Percentiles rank a stretch among this genome's conserved stretches.
Evolutionary conservation across 1,140 invertebrate species (phyloP).

Genomic region (Adoxophyes honmai): DNA sequence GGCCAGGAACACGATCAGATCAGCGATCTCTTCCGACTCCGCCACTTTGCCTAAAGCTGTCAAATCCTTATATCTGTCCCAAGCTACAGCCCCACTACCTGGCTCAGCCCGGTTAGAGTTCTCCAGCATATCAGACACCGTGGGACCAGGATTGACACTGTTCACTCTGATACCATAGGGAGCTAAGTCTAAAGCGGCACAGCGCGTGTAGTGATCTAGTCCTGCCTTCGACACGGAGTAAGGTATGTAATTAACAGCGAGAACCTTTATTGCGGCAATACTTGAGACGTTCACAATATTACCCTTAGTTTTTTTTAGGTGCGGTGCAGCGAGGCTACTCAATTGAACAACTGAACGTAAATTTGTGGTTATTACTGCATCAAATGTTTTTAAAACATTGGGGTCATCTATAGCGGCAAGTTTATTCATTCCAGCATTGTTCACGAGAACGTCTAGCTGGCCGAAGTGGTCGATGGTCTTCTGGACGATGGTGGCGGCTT

Average conservation of each 20-base stretch:
- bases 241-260: too few relatives aligned
- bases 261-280: too few relatives aligned
- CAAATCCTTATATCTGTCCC: not conserved
- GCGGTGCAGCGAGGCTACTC: constrained; percentile 18
- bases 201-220: constrained; percentile 85
- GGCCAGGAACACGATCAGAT: constrained; percentile 84
- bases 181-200: constrained; percentile 80
- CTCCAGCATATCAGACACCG: constrained; percentile 80
- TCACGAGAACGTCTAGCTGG: constrained; percentile 81
- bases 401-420: constrained; percentile 81
- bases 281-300: constrained; percentile 87
- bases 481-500: constrained; percentile 77
- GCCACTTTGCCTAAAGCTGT: constrained; percentile 8
- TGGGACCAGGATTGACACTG: constrained; percentile 82
- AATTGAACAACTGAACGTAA: constrained; percentile 20
- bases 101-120: not conserved
- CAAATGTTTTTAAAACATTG: constrained; percentile 81
- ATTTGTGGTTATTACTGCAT: constrained; percentile 80
- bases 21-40: constrained; percentile 81
- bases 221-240: constrained; percentile 87
- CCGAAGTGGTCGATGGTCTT: constrained; percentile 76
- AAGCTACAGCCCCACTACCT: too few relatives aligned
- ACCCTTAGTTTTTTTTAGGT: constrained; percentile 71
- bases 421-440: constrained; percentile 83
- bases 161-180: constrained; percentile 83